Base-by-base conservation (phyloP, 2,113 vertebrate species). In the Todiramphus chloris region DNA sequence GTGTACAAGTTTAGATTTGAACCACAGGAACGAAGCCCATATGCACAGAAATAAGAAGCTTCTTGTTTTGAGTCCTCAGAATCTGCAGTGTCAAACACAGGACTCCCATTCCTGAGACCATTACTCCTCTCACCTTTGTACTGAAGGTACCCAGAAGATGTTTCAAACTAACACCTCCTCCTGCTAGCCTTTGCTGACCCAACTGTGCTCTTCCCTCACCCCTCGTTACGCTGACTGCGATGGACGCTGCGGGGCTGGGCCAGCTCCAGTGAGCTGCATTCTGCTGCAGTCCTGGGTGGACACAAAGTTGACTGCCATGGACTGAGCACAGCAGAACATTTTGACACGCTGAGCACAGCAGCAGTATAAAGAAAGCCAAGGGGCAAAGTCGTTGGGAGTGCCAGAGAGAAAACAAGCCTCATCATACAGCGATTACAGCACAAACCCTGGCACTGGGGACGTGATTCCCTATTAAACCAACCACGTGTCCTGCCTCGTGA, bases 181-280 rank as follows among this genome's bases (percentile, higher is more conserved):
- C n/a, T 58, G 27, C 31, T 5, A 39, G 37, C 24, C 16, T 15
- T 55, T 41, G 17, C 5, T 24, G 44, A 39, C 15, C 50, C 0
- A 1, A 17, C 20, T 35, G 48, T 48, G n/a, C 51, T 58, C 60
- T 62, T 43, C 31, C 18, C 31, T 73, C 18, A 5, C 28, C 10
- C 0, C 9, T 3, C 68, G 30, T 31, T 46, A 70, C 2, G 4
- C 41, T 55, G 76, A 7, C 37, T 25, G 68, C 2, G 8, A n/a
- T 2, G 19, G 31, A 77, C 25, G 69, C 33, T 44, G 11, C 0
- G 1, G 48, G 35, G 58, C 48, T 4, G 4, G 35, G 68, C 4
- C 72, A 83, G 62, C 85, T 83, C 18, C 33, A 12, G 0, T 5
- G 28, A 69, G 55, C 37, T 30, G 18, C 43, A 5, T 75, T 50